Evolutionary conservation across 2,797 vertebrate genomes (phyloP), one percentile per base, ranked within the genome.

Genomic region (Acipenser oxyrinchus): DNA sequence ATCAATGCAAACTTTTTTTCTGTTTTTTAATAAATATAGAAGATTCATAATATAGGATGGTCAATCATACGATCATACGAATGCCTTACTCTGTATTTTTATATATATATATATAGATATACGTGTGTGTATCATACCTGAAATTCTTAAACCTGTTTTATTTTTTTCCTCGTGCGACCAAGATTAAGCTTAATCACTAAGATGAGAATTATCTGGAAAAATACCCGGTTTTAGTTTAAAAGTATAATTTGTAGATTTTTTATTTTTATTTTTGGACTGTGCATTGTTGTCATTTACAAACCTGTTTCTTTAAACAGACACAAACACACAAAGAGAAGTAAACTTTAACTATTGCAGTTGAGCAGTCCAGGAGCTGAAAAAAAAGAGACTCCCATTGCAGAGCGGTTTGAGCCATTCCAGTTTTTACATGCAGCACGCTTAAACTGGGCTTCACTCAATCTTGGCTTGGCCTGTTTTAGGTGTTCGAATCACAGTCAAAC

Each of bases 1-100:
- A 83, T 90, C 85, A 90, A 85, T 79, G 85, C 82, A 86, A 88
- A 83, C 75, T 81, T 84, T 83, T 79, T 72, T 66, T 65, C 71
- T 77, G 72, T 83, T 85, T 82, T 51, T 72, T 89, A 86, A 83
- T 83, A 84, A 82, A 79, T 84, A 87, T 85, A 75, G 78, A 82
- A 86, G 78, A 73, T 79, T 78, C 72, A 81, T 77, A 81, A 71
- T 58, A 72, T 77, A 79, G 79, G 72, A 73, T 75, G 70, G 72
- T 79, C 72, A 74, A 87, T 81, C 80, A 79, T 76, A 82, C 66
- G 60, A 78, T 79, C 77, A 74, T 77, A 82, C 15, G 71, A 80
- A 81, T 82, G 83, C 81, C 84, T 85, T 88, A 83, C 75, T 77
- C 74, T 84, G 55, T 58, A 13, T 58, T 8, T 79, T 72, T 85